Base-by-base conservation (phyloP, 1,140 invertebrate genomes). In the Drosophila murphyi region DNA sequence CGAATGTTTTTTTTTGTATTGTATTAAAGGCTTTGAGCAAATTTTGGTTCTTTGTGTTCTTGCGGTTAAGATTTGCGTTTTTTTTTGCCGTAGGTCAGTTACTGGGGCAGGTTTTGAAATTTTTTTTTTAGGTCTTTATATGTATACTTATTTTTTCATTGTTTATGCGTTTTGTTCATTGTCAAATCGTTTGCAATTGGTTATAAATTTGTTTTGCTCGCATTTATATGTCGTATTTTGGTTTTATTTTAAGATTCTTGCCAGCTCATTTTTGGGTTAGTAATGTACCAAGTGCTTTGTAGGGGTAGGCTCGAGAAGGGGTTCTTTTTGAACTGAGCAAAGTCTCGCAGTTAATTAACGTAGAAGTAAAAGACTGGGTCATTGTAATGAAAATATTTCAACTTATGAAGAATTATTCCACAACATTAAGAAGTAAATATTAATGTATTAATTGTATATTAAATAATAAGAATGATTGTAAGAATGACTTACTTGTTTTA, bases 181-280 rank as follows among this genome's bases (percentile, higher is more conserved):
- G 82, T 65, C 82, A 78, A 86, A 71, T 75, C 73, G 71, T 86
- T 86, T 70, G 82, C 82, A 86, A 86, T 86, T 86, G 82, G 75
- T 72, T 71, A 82, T 87, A 76, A 76, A 82, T 82, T 81, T 61
- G 47, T 60, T 73, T 60, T 41, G 72, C 57, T 65, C 28, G 8
- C 48, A 4, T 37, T 20, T 55, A 69, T 47, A 73, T 65, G 56
- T 64, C 50, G 55, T 28, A 54, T 41, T 65, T 41, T 55, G 20
- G 65, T 59, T 60, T 41, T 55, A 29, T 72, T 59, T 60, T 12
- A 31, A 62, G 29, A 64, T 28, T 41, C 31, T 54, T 45, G 41
- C 3, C 37, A 43, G n/a, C 28, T 5, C 39, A 7, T 57, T 87
- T 62, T 41, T 73, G 56, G 71, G 64, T 69, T 69, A 73, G 41